Conservation (phyloP, 2,113 vertebrate genomes). For the Heteronetta atricapilla region DNA sequence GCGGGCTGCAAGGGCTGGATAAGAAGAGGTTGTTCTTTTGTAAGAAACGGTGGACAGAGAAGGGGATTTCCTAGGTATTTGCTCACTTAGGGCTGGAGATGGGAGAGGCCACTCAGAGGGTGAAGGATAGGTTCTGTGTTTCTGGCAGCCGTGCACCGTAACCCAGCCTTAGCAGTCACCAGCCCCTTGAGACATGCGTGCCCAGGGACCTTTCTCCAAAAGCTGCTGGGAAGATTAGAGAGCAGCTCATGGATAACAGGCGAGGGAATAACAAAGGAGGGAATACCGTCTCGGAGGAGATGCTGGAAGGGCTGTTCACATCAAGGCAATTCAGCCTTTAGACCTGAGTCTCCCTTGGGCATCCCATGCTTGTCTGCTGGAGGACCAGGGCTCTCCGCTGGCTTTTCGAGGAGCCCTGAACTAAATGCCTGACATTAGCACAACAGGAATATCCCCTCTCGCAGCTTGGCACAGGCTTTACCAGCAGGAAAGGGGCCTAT, state of each 20-base stretch:
- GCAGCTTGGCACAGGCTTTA: background rate
- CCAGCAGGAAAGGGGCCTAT: background rate
- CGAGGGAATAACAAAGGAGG: background rate
- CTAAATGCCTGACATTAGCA: background rate
- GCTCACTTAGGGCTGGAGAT: background rate
- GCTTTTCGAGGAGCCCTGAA: background rate
- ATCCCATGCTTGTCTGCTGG: background rate
- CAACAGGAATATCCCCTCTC: background rate
- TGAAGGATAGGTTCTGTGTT: background rate
- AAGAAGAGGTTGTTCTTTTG: background rate
- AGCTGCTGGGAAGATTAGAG: background rate
- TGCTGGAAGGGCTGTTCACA: background rate
- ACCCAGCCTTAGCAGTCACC: background rate
- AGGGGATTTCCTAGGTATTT: background rate
- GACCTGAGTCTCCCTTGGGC: accelerated
- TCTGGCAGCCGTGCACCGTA: background rate
- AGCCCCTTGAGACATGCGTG: background rate
- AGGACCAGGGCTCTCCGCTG: background rate
- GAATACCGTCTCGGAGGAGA: background rate
- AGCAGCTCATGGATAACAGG: background rate
- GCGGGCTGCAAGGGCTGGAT: background rate
- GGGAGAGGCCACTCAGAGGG: background rate
- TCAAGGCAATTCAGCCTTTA: background rate
- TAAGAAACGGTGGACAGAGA: background rate
- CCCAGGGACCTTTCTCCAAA: background rate